Percentiles rank a stretch among this genome's conserved stretches.
These are phyloP conservation scores for Acanthurus tractus DNA, from an alignment of 2,797 vertebrate species.

Conservation along the genomic window DNA sequence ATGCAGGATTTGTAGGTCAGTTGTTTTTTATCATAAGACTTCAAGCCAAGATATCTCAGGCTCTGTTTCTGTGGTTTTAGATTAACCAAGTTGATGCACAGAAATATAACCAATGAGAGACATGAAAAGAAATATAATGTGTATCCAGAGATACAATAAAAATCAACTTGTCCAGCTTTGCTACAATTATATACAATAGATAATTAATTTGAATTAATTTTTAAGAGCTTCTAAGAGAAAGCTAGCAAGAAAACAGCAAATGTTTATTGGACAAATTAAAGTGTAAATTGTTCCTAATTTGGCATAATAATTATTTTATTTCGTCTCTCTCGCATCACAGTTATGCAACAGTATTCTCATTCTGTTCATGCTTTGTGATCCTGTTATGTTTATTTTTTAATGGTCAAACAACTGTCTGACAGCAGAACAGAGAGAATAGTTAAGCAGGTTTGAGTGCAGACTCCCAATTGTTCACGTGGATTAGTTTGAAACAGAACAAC, in stretches of 20 bases:
- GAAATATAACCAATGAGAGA: slow-evolving; percentile 13
- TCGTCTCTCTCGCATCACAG: slow-evolving; percentile 26
- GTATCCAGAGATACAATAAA: slow-evolving; percentile 11
- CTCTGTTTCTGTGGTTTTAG: background rate
- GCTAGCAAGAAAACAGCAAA: slow-evolving; percentile 5
- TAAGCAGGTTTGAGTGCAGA: slow-evolving; percentile 56
- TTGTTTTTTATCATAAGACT: too few relatives aligned
- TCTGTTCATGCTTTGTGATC: slow-evolving; percentile 57
- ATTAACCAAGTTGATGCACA: slow-evolving; percentile 11
- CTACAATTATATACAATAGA: background rate
- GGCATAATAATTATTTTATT: slow-evolving; percentile 31
- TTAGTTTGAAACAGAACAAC: slow-evolving; percentile 60
- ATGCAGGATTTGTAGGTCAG: background rate
- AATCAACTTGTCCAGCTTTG: slow-evolving; percentile 21
- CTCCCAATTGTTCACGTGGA: slow-evolving; percentile 58
- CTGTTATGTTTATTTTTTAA: slow-evolving; percentile 66
- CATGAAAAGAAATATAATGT: background rate
- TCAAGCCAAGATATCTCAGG: background rate
- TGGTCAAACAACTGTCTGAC: slow-evolving; percentile 68
- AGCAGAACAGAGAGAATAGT: slow-evolving; percentile 72
- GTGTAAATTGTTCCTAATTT: slow-evolving; percentile 39
- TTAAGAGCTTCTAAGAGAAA: slow-evolving; percentile 3
- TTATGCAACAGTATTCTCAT: slow-evolving; percentile 37
- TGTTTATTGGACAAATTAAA: slow-evolving; percentile 47
- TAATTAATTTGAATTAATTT: slow-evolving; percentile 1